Base-by-base conservation (phyloP, 2,888 invertebrate species). In the Oxystoma pomonae region DNA sequence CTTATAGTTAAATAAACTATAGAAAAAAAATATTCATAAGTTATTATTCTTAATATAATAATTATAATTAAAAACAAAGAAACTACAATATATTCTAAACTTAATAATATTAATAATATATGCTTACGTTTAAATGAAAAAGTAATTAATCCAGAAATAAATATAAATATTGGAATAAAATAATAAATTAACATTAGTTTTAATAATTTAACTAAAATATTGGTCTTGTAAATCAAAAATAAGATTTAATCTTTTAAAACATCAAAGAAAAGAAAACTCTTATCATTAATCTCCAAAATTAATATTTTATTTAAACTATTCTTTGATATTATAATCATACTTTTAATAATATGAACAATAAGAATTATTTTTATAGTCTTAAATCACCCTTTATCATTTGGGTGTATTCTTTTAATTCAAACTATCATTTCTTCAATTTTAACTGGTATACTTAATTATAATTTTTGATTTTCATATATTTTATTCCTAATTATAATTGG, bases 271-370 rank as follows among this genome's bases (percentile, higher is more conserved):
- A 83, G 83, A 80, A 78, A 73, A 62, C 5, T 79, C 82, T 81
- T 83, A 82, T 85, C 83, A 75, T 84, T 86, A 87, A 87, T 86
- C 83, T 83, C 85, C 86, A 87, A 87, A 87, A 87, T 86, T 87
- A 86, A 85, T 82, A 86, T 87, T 87, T 87, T 80, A 18, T 69
- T 73, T 80, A 86, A 87, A 87, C 84, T 87, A 87, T 80, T 82
- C 82, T 82, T 83, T 86, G 84, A 76, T 61, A 75, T 78, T 73
- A 70, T 75, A 66, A 69, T 73, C 60, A 58, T 74, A 50, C 63
- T 74, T 69, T 64, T 71, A 64, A 70, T 75, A 72, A 63, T 76
- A 77, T 74, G 79, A 72, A 71, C 81, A 68, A 76, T 81, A 22
- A 69, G 76, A 70, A 74, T 82, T 65, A 71, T 76, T 70, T 74